Evolutionary conservation across 2,113 vertebrate genomes (phyloP), one percentile per base, ranked within the genome.

Genomic region (Benthochromis sp.): DNA sequence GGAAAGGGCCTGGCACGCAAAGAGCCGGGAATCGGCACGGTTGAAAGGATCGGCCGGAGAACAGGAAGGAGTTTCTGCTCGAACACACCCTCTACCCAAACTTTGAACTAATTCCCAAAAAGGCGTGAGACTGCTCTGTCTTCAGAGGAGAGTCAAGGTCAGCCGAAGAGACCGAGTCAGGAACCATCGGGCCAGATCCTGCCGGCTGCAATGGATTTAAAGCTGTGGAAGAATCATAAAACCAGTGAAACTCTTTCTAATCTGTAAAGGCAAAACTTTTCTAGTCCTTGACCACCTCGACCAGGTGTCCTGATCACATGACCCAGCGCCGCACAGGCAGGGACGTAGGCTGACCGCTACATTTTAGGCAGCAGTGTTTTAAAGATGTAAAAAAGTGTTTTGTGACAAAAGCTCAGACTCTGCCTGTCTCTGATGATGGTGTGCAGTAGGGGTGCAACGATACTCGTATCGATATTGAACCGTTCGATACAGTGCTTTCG

Each of bases 1-100:
- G 91, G 83, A 89, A 79, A 92, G 82, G 19, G 55, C 81, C 86
- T 85, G 94, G 89, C 94, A 94, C 86, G 89, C 90, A 90, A 84
- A 21, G 89, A 89, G 87, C 69, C 69, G 3, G 34, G 78, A 79
- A 52, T 54, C 82, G 83, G 90, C 86, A 69, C 4, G 17, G 85
- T 90, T 40, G 63, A 87, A 93, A 84, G 84, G 69, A 91, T 89
- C 86, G 47, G 85, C 45, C 6, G 5, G 66, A 76, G 89, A 91
- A 90, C 91, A 92, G 93, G 93, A 94, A 93, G 87, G 61, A 24
- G 52, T 85, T 90, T 90, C 78, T 85, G 83, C 83, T 81, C 43
- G 12, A 66, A 71, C 84, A 88, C 88, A n/a, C 90, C 90, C 92
- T 87, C 52, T 84, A 86, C 59, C 53, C 47, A 81, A 86, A 90